Percentiles rank a stretch among this genome's conserved stretches.
Evolutionary conservation across 2,888 invertebrate species (phyloP).

Genomic region (Kryphioiulus occultus): DNA sequence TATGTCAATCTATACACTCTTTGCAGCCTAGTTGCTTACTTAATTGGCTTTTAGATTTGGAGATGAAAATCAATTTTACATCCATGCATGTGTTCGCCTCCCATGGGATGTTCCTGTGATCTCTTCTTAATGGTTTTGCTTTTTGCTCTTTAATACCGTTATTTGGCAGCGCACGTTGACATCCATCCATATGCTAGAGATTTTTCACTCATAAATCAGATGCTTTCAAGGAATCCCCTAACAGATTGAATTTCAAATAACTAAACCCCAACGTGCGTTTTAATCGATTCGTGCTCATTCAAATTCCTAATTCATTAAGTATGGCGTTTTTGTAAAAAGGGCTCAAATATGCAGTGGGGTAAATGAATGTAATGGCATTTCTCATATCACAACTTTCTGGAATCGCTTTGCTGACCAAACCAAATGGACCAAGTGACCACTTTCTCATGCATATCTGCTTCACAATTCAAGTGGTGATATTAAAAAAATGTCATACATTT

Average conservation of each 20-base stretch:
- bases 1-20: conserved; percentile 7
- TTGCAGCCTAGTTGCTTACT: not conserved
- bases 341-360: not conserved
- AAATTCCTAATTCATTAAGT: conserved; percentile 33
- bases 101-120: conserved; percentile 18
- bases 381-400: too few species aligned
- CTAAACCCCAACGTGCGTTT: conserved; percentile 33
- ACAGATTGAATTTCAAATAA: conserved; percentile 39
- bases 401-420: too few species aligned
- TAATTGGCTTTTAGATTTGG: conserved; percentile 34
- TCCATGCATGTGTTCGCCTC: conserved; percentile 31
- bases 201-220: conserved; percentile 38
- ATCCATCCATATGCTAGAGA: conserved; percentile 24
- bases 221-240: conserved; percentile 36
- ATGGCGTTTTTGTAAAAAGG: not conserved
- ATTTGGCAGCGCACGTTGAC: not conserved
- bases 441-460: too few species aligned
- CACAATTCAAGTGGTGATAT: too few species aligned
- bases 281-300: conserved; percentile 28
- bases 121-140: conserved; percentile 22
- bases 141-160: conserved; percentile 34
- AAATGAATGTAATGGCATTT: too few species aligned
- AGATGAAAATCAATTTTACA: conserved; percentile 40
- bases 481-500: too few species aligned
- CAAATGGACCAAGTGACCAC: too few species aligned